Evolutionary conservation across 2,888 invertebrate species (phyloP).

Genomic region (Drosophila anceps): DNA sequence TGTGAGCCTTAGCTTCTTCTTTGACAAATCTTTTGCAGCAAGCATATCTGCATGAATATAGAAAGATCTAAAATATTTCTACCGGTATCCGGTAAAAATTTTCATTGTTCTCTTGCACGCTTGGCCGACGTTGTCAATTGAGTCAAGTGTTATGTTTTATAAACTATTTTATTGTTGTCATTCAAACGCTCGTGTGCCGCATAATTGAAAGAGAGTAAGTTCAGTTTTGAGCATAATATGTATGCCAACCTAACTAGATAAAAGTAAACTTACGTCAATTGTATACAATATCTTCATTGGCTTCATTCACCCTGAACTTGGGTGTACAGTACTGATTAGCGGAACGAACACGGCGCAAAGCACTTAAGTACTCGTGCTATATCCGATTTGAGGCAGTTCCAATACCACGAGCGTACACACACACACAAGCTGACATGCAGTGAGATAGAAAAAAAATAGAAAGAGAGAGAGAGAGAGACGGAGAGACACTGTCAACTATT

Average conservation of each 20-base stretch:
- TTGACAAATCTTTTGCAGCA: not conserved
- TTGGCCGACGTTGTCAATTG: slow-evolving; percentile 37
- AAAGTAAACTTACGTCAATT: slow-evolving; percentile 4
- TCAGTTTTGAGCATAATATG: slow-evolving; percentile 4
- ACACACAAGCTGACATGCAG: slow-evolving; percentile 17
- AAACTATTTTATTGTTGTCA: slow-evolving; percentile 19
- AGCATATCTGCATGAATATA: not conserved
- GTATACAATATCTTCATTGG: slow-evolving; percentile 12
- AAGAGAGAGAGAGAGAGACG: not conserved
- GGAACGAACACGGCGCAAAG: slow-evolving; percentile 1
- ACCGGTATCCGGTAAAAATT: slow-evolving; percentile 18
- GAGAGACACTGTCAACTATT: not conserved
- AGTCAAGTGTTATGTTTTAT: slow-evolving; percentile 28
- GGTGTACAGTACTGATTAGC: slow-evolving; percentile 28
- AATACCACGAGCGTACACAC: not conserved
- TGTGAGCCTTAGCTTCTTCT: not conserved
- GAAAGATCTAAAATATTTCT: not conserved
- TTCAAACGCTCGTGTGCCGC: not conserved
- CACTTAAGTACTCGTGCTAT: slow-evolving; percentile 5
- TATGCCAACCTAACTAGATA: slow-evolving; percentile 2
- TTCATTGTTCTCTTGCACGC: slow-evolving; percentile 1
- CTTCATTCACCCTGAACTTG: slow-evolving; percentile 41
- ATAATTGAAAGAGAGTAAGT: slow-evolving; percentile 7
- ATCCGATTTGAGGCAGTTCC: slow-evolving; percentile 33
- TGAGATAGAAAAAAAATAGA: not conserved